A percentile compares a stretch with the other conserved stretches of the same genome.
These are phyloP conservation scores for Lagorchestes hirsutus DNA, from an alignment of 2,797 vertebrate species.

Conservation along the genomic window DNA sequence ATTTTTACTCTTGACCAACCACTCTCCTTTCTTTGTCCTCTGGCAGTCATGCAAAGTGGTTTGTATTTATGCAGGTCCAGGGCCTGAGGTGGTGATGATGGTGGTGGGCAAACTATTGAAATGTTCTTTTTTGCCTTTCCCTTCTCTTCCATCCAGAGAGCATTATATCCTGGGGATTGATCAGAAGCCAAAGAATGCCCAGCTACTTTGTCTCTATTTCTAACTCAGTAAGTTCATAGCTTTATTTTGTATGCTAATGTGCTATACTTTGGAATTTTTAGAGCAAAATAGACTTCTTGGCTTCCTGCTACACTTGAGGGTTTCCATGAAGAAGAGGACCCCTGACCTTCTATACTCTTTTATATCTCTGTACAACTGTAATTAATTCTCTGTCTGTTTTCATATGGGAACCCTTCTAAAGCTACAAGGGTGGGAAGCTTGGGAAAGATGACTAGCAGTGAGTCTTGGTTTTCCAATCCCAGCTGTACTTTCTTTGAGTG, in stretches of 20 bases:
- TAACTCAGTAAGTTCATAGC: neutral
- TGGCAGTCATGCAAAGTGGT: conserved; percentile 40
- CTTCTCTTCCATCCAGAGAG: rapidly evolving
- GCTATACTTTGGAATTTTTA: neutral
- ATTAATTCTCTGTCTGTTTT: neutral
- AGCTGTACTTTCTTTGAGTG: neutral
- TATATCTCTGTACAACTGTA: neutral
- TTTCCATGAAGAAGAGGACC: neutral
- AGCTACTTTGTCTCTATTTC: neutral
- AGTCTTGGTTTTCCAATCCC: neutral
- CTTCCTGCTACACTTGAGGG: neutral
- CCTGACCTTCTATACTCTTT: neutral
- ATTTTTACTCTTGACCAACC: conserved; percentile 19
- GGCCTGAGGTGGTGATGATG: neutral
- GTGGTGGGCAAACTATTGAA: neutral
- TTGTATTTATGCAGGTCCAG: conserved; percentile 9
- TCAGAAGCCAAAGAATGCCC: neutral
- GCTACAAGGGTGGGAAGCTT: neutral
- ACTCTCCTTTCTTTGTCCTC: conserved; percentile 39
- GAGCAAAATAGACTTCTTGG: neutral
- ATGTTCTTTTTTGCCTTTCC: neutral
- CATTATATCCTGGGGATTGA: neutral
- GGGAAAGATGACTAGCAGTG: neutral
- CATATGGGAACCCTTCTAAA: neutral
- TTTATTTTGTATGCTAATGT: neutral